Base-by-base conservation (phyloP, 1,140 invertebrate genomes). In the Drosophila punjabiensis region DNA sequence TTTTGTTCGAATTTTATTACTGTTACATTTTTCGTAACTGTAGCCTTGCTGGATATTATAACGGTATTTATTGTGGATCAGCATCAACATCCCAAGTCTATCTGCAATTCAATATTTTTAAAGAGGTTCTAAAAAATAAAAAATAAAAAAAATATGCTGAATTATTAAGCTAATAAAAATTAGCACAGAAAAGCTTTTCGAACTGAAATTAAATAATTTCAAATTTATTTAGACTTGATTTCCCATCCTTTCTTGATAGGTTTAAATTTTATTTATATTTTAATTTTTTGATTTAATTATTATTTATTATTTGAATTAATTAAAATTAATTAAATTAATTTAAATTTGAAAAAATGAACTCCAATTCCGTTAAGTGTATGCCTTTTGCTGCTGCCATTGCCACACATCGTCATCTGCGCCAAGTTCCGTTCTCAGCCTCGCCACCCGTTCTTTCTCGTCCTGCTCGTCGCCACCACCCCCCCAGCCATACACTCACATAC, bases 351-450 rank as follows among this genome's bases (percentile, higher is more conserved):
- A 1, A 1, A 20, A 24, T 3, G 1, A 24, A 14, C 24, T 5
- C 3, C 16, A 5, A n/a, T 30, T 56, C 52, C 14, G 30, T 41
- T 47, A 52, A 82, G 82, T 86, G 82, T 39, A 65, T 79, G 78
- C 50, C 66, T 59, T 77, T 62, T 81, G 67, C 61, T 69, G 79
- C 82, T 85, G 79, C 67, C 82, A 86, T 65, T 59, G 74, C 67
- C 75, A 85, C 77, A 85, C 79, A 85, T 86, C 78, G 82, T 81
- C 82, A 85, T 85, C 77, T 85, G 78, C 67, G 73, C 68, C 78
- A 78, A 69, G 82, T 85, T 73, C 63, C 69, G 73, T 85, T 68
- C 65, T 63, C 56, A 65, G 67, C 63, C 68, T 73, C 69, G 43
- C 60, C 60, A 64, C 62, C 64, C 73, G 68, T 71, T 81, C 74